These are phyloP conservation scores for Nothobranchius kuhntae DNA, from an alignment of 2,113 vertebrate species.

Conservation along the genomic window DNA sequence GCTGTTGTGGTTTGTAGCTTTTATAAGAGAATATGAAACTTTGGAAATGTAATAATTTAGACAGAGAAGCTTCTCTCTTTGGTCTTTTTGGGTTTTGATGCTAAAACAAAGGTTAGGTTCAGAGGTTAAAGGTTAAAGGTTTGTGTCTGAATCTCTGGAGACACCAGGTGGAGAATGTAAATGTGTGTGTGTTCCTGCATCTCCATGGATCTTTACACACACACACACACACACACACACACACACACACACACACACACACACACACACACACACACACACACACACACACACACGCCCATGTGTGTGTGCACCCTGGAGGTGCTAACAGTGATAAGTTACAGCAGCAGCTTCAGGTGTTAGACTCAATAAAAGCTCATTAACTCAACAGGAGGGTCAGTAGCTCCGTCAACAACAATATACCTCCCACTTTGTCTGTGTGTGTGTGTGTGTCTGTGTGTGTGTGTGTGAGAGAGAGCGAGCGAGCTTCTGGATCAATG, in stretches of 20 bases:
- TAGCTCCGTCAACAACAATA: conserved; percentile 63
- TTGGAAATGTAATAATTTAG: too few species aligned
- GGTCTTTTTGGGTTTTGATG: too few species aligned
- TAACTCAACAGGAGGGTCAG: conserved; percentile 73
- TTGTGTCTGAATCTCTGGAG: too few species aligned
- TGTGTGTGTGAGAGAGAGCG: conserved; percentile 23
- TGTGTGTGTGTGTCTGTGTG: conserved; percentile 20
- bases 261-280: too few species aligned
- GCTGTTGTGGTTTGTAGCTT: too few species aligned
- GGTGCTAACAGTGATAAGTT: conserved; percentile 74
- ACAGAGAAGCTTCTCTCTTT: too few species aligned
- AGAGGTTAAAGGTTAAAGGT: too few species aligned
- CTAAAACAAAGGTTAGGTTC: too few species aligned
- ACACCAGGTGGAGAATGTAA: background rate
- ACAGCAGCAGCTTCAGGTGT: conserved; percentile 67
- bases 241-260: background rate
- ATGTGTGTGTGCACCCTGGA: conserved; percentile 6
- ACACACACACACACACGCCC: too few species aligned
- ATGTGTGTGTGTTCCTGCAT: background rate
- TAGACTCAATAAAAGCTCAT: conserved; percentile 78
- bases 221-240: conserved; percentile 9
- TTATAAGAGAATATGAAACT: too few species aligned
- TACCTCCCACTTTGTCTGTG: conserved; percentile 65
- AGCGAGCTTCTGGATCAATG: conserved; percentile 44
- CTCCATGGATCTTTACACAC: conserved; percentile 27